Conservation (phyloP, 1,140 invertebrate species). For the Microplitis demolitor region DNA sequence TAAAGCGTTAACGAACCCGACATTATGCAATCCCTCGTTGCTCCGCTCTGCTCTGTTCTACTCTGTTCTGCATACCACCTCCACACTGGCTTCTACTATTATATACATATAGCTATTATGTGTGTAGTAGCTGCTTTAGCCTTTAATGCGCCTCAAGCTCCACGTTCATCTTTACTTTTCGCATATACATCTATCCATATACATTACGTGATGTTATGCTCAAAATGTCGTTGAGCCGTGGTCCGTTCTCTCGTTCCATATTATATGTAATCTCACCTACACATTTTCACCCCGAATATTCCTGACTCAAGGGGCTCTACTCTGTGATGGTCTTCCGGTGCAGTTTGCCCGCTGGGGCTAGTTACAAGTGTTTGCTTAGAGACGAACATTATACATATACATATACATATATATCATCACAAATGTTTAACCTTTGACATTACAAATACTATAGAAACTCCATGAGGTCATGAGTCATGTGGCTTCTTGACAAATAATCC, state of each 20-base stretch:
- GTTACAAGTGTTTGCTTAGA: not conserved
- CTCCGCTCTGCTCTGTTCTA: not conserved
- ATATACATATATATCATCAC: not conserved
- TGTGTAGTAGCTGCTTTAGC: not conserved
- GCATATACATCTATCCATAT: not conserved
- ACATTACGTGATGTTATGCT: not conserved
- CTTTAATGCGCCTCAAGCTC: slow-evolving; percentile 10
- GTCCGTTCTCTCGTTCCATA: not conserved
- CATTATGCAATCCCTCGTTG: slow-evolving; percentile 16
- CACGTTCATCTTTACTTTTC: too few relatives aligned
- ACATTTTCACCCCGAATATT: slow-evolving; percentile 4
- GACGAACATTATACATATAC: not conserved
- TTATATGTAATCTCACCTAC: slow-evolving; percentile 10
- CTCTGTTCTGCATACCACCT: not conserved
- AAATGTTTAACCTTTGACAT: not conserved
- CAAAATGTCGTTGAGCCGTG: not conserved
- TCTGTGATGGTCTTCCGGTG: not conserved
- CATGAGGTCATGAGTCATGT: too few relatives aligned
- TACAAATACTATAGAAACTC: not conserved
- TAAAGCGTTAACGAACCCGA: slow-evolving; percentile 15
- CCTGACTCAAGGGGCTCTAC: not conserved
- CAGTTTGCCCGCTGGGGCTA: not conserved
- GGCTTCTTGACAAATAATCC: not conserved
- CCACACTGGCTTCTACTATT: not conserved
- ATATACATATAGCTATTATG: too few relatives aligned